These are phyloP conservation scores for Enteromius anoplus DNA, from an alignment of 2,797 vertebrate species.

Conservation along the genomic window DNA sequence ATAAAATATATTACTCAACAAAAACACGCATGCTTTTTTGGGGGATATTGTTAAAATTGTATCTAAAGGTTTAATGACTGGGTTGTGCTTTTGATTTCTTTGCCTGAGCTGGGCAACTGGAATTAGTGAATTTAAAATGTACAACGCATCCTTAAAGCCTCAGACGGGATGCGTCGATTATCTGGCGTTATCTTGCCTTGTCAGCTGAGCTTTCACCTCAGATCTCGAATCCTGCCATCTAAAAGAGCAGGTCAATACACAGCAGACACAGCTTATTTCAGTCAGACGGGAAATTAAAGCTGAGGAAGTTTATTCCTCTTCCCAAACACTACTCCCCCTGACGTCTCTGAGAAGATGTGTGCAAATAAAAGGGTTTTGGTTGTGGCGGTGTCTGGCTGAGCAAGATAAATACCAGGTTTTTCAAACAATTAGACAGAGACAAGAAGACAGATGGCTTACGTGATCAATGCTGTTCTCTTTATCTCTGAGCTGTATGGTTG, in stretches of 20 bases:
- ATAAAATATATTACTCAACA: background rate
- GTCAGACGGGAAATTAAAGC: constrained; percentile 12
- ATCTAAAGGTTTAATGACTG: background rate
- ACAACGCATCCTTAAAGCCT: background rate
- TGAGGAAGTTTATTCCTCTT: background rate
- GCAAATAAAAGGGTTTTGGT: background rate
- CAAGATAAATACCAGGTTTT: background rate
- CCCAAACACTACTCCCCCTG: background rate
- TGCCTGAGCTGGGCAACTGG: background rate
- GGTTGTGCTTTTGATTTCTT: background rate
- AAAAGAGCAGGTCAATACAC: background rate
- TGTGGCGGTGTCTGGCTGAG: background rate
- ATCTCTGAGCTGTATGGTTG: constrained; percentile 72
- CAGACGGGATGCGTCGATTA: constrained; percentile 4
- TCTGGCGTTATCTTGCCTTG: constrained; percentile 40
- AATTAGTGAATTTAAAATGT: background rate
- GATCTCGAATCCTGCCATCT: constrained; percentile 36
- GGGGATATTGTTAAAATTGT: background rate
- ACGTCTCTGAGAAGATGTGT: constrained; percentile 3
- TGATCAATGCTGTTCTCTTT: constrained; percentile 78
- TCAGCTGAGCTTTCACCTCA: constrained; percentile 35
- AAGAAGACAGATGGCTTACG: constrained; percentile 72
- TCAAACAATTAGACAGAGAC: background rate
- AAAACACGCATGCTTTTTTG: background rate
- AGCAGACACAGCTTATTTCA: background rate